phyloP scores from a whole-genome alignment of 2,113 vertebrate species.

The Vulpes vulpes region DNA sequence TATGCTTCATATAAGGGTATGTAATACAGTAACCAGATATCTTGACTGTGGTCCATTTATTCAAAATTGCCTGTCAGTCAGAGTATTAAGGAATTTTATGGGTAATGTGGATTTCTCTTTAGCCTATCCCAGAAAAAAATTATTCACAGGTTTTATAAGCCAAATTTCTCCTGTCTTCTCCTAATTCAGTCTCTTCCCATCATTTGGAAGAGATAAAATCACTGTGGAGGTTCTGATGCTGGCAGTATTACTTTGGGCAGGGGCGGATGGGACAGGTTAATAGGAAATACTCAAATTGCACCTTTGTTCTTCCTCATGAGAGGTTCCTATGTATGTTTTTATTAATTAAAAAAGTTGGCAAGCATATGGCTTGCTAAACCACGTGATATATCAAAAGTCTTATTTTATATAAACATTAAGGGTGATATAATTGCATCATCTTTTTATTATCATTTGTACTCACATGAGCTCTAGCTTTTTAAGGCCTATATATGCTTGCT shows the following conservation, averaged over 20 bases:
- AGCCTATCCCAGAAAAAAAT: not conserved
- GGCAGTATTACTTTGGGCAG: not conserved
- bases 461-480: not conserved
- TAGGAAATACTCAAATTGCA: not conserved
- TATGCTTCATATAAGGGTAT: not conserved
- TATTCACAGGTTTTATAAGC: not conserved
- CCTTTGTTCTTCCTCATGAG: not conserved
- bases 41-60: not conserved
- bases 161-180: not conserved
- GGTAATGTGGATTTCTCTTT: not conserved
- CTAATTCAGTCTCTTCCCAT: not conserved
- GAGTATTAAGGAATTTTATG: not conserved
- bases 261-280: fast-evolving
- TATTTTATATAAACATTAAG: not conserved
- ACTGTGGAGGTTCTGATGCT: not conserved
- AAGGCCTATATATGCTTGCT: not conserved
- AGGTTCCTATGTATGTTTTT: not conserved
- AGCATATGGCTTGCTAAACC: not conserved
- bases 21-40: not conserved
- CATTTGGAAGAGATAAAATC: not conserved
- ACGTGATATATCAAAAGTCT: not conserved
- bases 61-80: not conserved
- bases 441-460: not conserved
- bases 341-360: constrained; percentile 7
- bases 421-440: not conserved